phyloP scores from a whole-genome alignment of 2,888 invertebrate species.

The Mongoloraphidia duomilia region DNA sequence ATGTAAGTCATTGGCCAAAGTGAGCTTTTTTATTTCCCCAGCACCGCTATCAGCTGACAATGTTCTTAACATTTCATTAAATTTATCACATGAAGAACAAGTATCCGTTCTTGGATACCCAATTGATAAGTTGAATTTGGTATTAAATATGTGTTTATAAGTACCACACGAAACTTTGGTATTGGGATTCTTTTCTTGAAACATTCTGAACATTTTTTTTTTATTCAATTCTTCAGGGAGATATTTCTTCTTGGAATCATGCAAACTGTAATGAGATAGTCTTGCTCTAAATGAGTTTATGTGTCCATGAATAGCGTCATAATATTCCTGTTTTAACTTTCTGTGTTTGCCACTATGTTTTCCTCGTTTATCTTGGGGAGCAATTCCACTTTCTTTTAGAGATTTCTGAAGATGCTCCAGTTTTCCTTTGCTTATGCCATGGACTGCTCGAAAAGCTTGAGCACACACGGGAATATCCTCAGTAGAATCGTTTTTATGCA shows the following conservation, averaged over 20 bases:
- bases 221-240: conserved; percentile 1
- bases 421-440: conserved; percentile 1
- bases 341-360: not conserved
- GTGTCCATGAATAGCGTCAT: not conserved
- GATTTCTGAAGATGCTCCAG: conserved; percentile 1
- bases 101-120: conserved; percentile 19
- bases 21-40: conserved; percentile 8
- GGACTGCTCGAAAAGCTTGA: not conserved
- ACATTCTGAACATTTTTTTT: conserved; percentile 3
- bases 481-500: not conserved
- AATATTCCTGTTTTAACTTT: not conserved
- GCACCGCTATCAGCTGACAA: conserved; percentile 3
- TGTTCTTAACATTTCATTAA: conserved; percentile 10
- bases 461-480: not conserved
- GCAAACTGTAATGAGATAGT: not conserved
- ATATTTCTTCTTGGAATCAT: conserved; percentile 9
- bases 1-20: conserved; percentile 12
- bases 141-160: conserved; percentile 16
- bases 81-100: conserved; percentile 16
- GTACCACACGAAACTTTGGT: conserved; percentile 14
- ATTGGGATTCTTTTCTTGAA: conserved; percentile 11
- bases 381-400: not conserved
- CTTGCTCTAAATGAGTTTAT: conserved; percentile 2
- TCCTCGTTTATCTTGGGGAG: conserved; percentile 2
- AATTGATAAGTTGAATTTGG: conserved; percentile 17